A percentile compares a stretch with the other conserved stretches of the same genome.
These are phyloP conservation scores for Bursaphelenchus mucronatus DNA, from an alignment of 1,140 invertebrate species.

Conservation along the genomic window DNA sequence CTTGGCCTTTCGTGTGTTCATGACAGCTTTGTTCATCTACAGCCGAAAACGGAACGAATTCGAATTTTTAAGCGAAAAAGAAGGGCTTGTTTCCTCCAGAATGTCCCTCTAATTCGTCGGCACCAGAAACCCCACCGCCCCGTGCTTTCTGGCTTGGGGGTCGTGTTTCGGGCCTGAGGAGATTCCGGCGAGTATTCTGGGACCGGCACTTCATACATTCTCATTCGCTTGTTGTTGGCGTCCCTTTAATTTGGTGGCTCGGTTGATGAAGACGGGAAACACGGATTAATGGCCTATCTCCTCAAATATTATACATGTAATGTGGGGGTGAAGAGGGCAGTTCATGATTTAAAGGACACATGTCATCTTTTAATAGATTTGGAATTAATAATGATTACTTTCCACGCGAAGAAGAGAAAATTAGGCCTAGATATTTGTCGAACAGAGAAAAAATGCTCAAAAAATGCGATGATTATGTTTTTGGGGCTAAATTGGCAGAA, in stretches of 20 bases:
- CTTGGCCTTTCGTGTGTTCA: too few species aligned
- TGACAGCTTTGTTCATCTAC: too few species aligned
- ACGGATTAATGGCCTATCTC: constrained; percentile 53
- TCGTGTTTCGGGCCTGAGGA: neutral
- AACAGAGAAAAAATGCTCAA: too few species aligned
- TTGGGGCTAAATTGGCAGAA: too few species aligned
- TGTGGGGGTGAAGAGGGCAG: too few species aligned
- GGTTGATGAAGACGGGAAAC: too few species aligned
- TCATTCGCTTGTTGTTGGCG: neutral
- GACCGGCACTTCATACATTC: neutral
- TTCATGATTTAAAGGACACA: too few species aligned
- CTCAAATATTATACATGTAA: constrained; percentile 61
- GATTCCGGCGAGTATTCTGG: neutral
- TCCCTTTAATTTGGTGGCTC: neutral
- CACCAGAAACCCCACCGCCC: neutral
- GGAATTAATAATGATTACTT: too few species aligned
- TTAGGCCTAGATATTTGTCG: too few species aligned
- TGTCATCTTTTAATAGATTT: too few species aligned
- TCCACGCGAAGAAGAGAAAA: too few species aligned
- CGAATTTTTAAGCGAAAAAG: constrained; percentile 2
- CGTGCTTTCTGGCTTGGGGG: neutral
- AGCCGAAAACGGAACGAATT: neutral
- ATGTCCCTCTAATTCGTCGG: neutral
- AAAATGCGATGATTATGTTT: too few species aligned
- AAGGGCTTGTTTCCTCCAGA: neutral